Evolutionary conservation across 2,113 vertebrate species (phyloP), one percentile per base, ranked within the genome.

Genomic region (Ammodytes marinus): DNA sequence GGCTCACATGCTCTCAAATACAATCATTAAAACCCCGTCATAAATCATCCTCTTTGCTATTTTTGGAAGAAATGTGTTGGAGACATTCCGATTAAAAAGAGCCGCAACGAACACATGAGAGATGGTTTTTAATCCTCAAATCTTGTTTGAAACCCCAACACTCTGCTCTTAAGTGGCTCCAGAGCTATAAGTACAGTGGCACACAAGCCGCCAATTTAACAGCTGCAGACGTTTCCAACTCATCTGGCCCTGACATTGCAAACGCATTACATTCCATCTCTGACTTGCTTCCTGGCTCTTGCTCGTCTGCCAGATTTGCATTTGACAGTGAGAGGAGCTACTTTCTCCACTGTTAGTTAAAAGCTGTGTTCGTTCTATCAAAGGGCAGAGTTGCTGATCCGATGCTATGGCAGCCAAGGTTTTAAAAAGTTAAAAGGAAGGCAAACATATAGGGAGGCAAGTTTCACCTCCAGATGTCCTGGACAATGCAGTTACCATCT

Each of bases 161-260:
- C 79, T 88, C 65, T 85, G 74, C 70, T 77, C 59, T 69, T 76
- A 89, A 86, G 83, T 79, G 83, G 67, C 71, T 83, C 82, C 8
- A 19, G n/a, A 77, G 83, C 70, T 77, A 61, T n/a, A 69, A 78
- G 5, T 27, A 27, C 8, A 83, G 79, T 47, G 66, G 69, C 78
- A 79, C 83, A 90, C 86, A 69, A 87, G 84, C 83, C 8, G 43
- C 69, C 76, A 87, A 81, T 90, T 92, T 90, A 89, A 88, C 82
- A 87, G 91, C 86, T 90, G 89, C 85, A 81, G 89, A 89, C 74
- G 78, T 92, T 88, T 91, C 90, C 91, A 90, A 83, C 89, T 93
- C 89, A 89, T 93, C 90, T 92, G 85, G 85, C 83, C 85, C 82
- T 69, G 73, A 87, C 89, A 77, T 64, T 84, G 82, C 86, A 50